These are phyloP conservation scores for Leptoclinus maculatus DNA, from an alignment of 2,797 vertebrate species.

Conservation along the genomic window DNA sequence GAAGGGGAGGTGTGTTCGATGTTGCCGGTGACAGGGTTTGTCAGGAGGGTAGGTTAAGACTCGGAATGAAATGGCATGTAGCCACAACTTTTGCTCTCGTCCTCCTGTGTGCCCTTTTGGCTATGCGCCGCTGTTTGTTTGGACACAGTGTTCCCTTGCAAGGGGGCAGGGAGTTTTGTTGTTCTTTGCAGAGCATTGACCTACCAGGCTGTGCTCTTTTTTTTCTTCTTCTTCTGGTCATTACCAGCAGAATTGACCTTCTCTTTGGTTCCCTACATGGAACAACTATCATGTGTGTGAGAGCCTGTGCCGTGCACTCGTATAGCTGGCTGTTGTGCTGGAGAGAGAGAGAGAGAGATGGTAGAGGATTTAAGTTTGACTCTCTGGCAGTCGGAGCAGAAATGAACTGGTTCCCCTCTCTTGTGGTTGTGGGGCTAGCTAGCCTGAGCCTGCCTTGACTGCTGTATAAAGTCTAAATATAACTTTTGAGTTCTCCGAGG, in stretches of 20 bases:
- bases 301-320: conserved; percentile 8
- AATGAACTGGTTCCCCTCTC: conserved; percentile 64
- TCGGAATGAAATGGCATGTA: conserved; percentile 24
- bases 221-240: conserved; percentile 8
- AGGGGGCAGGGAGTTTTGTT: conserved; percentile 37
- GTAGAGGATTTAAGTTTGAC: conserved; percentile 44
- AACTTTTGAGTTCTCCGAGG: conserved; percentile 59
- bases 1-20: conserved; percentile 4
- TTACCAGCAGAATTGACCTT: conserved; percentile 14
- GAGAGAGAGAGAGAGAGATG: neutral
- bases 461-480: conserved; percentile 79
- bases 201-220: conserved; percentile 62
- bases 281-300: neutral
- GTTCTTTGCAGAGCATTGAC: conserved; percentile 49
- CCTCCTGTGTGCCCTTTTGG: conserved; percentile 53
- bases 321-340: conserved; percentile 33
- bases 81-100: conserved; percentile 53
- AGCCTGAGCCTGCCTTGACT: conserved; percentile 56
- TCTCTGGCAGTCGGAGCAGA: conserved; percentile 51
- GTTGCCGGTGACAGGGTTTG: conserved; percentile 31
- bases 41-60: conserved; percentile 11
- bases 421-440: conserved; percentile 71
- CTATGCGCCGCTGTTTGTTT: conserved; percentile 67
- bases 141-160: conserved; percentile 74
- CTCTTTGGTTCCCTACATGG: neutral